Evolutionary conservation across 2,888 invertebrate species (phyloP), one percentile per base, ranked within the genome.

Genomic region (Volucella bombylans): DNA sequence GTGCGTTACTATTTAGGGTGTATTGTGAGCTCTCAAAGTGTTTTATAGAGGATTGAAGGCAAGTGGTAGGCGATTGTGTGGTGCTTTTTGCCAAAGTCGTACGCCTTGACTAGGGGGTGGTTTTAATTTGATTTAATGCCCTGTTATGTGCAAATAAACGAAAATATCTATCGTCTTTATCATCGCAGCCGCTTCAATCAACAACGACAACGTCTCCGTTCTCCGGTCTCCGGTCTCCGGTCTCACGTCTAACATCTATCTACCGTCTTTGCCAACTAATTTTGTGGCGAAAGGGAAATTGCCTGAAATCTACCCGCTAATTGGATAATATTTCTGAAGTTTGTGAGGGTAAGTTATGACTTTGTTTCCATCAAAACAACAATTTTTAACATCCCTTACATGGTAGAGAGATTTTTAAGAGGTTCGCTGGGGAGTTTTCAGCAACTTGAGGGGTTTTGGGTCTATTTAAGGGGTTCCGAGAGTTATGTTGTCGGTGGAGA

Each of bases 251-350:
- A 45, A 31, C 38, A 11, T 2, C 54, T 15, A 54, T 47, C 9
- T 31, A 11, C 31, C 38, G 38, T n/a, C 23, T 39, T 54, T 31
- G 49, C 49, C 11, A 39, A 78, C 55, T 49, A 43, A 62, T 68
- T 80, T 61, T 73, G 73, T 68, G 64, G 76, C 31, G 18, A 65
- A 57, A 69, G 54, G 76, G 64, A 65, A 73, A 81, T 69, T 69
- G 57, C 23, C 64, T 64, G 57, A 73, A 82, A 68, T 64, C 68
- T 67, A 67, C 80, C 83, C 74, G 61, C 69, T 76, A 80, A 83
- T 83, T 83, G 83, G 83, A 83, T 83, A 83, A 76, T 69, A 83
- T 80, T 83, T 80, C 45, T 67, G 65, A 74, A 80, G 12, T 80
- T 74, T 18, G 12, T n/a, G 49, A 76, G 74, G 83, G 83, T 83